A percentile compares a stretch with the other conserved stretches of the same genome.
phyloP scores from a whole-genome alignment of 2,113 vertebrate species.

The Herpetotheres cachinnans region DNA sequence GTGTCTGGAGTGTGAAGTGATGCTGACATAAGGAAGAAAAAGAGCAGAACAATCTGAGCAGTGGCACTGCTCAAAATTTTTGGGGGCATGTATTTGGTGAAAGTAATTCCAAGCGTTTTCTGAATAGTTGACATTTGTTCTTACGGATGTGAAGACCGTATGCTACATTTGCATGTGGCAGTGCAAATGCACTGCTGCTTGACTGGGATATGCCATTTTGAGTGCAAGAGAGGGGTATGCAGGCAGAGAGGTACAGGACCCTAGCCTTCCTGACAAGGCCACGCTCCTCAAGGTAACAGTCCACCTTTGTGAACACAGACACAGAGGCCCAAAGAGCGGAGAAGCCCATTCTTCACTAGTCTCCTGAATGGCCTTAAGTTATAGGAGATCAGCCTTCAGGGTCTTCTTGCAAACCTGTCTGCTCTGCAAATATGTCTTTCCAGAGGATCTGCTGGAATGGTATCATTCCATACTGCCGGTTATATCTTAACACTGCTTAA shows the following conservation, averaged over 20 bases:
- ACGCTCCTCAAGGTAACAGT: neutral
- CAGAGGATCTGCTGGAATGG: neutral
- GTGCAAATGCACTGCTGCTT: neutral
- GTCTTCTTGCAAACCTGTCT: neutral
- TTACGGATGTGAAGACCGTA: neutral
- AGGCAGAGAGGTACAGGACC: neutral
- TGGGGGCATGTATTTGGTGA: neutral
- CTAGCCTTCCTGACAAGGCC: neutral
- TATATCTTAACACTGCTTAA: neutral
- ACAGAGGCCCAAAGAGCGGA: neutral
- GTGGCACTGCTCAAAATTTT: neutral
- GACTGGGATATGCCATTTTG: neutral
- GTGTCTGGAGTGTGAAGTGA: neutral
- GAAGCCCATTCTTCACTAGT: neutral
- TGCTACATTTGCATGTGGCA: neutral
- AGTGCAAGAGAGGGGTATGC: neutral
- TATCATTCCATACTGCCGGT: fast-evolving
- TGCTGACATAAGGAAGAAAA: slow-evolving; percentile 5
- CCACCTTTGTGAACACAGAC: neutral
- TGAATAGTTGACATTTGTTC: neutral
- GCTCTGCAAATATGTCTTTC: neutral
- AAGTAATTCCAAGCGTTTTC: neutral
- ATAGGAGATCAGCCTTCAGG: neutral
- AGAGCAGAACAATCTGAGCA: neutral
- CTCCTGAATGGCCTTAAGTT: neutral